phyloP scores from a whole-genome alignment of 2,888 invertebrate genomes.

The Sycophila texana region DNA sequence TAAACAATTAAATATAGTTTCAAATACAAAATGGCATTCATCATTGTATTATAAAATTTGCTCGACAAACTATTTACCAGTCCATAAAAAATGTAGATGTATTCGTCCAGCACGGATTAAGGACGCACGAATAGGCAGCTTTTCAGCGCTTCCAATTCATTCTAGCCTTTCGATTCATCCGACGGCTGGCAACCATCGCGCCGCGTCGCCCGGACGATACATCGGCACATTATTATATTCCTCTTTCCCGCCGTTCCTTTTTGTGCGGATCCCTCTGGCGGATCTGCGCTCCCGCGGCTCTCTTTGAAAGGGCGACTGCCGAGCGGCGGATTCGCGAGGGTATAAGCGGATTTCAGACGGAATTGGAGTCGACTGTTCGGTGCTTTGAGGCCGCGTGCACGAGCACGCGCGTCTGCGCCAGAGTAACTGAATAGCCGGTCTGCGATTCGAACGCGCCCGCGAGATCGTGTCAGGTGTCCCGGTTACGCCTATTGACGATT shows the following conservation, averaged over 20 bases:
- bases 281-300: conserved; percentile 15
- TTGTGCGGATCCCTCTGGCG: conserved; percentile 1
- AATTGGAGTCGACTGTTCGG: conserved; percentile 69
- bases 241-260: background rate
- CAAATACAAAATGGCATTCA: no score
- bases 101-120: no score
- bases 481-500: no score
- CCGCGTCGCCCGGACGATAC: background rate
- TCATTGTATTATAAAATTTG: no score
- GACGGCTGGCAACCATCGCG: background rate
- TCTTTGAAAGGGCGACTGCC: conserved; percentile 15
- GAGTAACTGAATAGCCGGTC: background rate
- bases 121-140: background rate
- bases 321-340: conserved; percentile 46
- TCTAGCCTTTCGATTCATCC: background rate
- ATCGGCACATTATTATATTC: conserved; percentile 20
- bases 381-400: conserved; percentile 64
- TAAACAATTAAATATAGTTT: background rate
- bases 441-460: background rate
- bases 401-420: background rate
- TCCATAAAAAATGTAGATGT: background rate
- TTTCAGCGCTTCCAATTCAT: background rate
- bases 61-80: no score
- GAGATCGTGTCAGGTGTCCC: no score
- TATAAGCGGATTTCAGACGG: conserved; percentile 71